phyloP scores from a whole-genome alignment of 2,797 vertebrate genomes.

The Myoxocephalus aenaeus region DNA sequence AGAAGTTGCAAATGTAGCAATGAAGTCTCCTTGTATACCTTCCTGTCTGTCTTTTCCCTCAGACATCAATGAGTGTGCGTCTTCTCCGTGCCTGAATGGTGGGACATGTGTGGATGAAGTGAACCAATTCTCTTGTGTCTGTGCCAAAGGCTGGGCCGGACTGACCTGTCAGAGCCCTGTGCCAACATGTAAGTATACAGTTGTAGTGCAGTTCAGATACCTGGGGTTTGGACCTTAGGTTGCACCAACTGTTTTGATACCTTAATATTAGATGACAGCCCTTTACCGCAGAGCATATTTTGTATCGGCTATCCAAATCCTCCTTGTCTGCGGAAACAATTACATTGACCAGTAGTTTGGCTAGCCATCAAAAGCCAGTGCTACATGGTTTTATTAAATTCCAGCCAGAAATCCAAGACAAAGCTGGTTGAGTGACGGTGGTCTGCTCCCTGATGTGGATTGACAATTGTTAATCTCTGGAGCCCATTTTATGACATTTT shows the following conservation, averaged over 20 bases:
- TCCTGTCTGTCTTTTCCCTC: slow-evolving; percentile 47
- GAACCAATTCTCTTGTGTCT: slow-evolving; percentile 86
- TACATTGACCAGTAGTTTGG: slow-evolving; percentile 34
- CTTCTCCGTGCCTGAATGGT: slow-evolving; percentile 83
- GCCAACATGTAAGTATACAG: slow-evolving; percentile 83
- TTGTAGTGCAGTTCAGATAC: not conserved
- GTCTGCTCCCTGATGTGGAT: slow-evolving; percentile 17
- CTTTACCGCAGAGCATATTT: slow-evolving; percentile 2
- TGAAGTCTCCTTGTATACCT: not conserved
- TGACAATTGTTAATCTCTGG: slow-evolving; percentile 13
- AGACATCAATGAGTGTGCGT: slow-evolving; percentile 86
- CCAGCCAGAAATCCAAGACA: slow-evolving; percentile 25
- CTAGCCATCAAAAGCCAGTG: slow-evolving; percentile 44
- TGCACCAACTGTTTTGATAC: not conserved
- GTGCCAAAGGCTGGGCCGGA: slow-evolving; percentile 87
- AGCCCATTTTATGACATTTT: slow-evolving; percentile 1
- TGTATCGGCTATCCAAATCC: slow-evolving; percentile 22
- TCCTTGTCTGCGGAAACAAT: slow-evolving; percentile 36
- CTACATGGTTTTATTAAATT: slow-evolving; percentile 50
- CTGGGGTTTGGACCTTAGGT: not conserved
- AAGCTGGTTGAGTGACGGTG: slow-evolving; percentile 18
- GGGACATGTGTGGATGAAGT: slow-evolving; percentile 86
- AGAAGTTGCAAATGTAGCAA: slow-evolving; percentile 10
- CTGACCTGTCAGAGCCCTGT: slow-evolving; percentile 84
- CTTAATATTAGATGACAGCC: not conserved